phyloP scores from a whole-genome alignment of 2,888 invertebrate genomes.

The Eupithecia tripunctaria region DNA sequence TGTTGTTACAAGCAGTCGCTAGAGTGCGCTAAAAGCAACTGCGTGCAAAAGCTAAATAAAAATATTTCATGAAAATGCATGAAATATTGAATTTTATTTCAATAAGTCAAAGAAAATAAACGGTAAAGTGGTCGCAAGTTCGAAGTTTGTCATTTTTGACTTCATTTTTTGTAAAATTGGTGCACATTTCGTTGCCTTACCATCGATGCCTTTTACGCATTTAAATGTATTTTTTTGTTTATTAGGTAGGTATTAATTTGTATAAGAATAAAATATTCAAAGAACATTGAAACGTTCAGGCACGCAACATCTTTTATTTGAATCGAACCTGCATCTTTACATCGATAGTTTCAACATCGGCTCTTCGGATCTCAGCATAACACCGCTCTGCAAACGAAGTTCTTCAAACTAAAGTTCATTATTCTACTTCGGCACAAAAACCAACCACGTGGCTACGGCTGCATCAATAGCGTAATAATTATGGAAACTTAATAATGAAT shows the following conservation, averaged over 20 bases:
- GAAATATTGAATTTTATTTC: too few relatives aligned
- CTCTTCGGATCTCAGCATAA: background rate
- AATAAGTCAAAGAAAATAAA: too few relatives aligned
- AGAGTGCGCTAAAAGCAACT: background rate
- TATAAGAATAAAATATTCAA: background rate
- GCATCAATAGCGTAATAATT: slow-evolving; percentile 49
- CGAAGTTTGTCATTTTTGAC: too few relatives aligned
- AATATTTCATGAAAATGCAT: background rate
- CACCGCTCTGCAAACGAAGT: background rate
- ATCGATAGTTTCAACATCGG: background rate
- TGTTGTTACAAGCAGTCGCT: background rate
- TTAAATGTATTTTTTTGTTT: too few relatives aligned
- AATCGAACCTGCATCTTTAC: background rate
- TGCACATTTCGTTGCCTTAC: too few relatives aligned
- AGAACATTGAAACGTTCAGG: background rate
- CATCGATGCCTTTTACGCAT: too few relatives aligned
- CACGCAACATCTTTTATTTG: background rate
- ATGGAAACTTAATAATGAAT: slow-evolving; percentile 53
- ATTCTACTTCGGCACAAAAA: background rate
- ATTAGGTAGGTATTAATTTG: background rate
- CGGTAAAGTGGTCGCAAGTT: too few relatives aligned
- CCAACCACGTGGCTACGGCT: slow-evolving; percentile 17
- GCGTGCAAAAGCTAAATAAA: background rate
- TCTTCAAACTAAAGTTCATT: background rate
- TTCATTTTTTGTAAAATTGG: too few relatives aligned